These are phyloP conservation scores for Luehdorfia chinensis DNA, from an alignment of 1,140 invertebrate genomes.

Conservation along the genomic window DNA sequence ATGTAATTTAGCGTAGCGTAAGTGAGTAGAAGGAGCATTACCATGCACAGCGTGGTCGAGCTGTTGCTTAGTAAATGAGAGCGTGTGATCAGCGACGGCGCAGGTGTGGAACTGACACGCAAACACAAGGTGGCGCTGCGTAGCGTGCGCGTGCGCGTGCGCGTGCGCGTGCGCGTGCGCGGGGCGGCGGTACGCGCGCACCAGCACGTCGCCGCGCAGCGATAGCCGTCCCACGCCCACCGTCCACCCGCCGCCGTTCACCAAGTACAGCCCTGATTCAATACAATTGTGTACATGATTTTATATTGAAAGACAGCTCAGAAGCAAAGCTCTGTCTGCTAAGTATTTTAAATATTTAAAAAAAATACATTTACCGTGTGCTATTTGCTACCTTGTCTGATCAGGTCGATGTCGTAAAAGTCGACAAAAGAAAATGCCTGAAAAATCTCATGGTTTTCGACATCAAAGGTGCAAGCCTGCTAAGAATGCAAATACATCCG, in stretches of 20 bases:
- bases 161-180: constrained; percentile 45
- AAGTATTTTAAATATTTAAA: too few relatives aligned
- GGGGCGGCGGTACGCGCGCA: constrained; percentile 91
- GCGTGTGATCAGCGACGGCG: constrained; percentile 88
- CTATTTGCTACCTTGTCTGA: too few relatives aligned
- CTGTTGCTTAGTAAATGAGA: constrained; percentile 91
- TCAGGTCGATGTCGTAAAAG: too few relatives aligned
- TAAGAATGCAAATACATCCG: too few relatives aligned
- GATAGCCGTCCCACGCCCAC: constrained; percentile 87
- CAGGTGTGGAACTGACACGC: constrained; percentile 95
- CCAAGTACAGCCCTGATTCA: constrained; percentile 83
- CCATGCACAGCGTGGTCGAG: constrained; percentile 90
- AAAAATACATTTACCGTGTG: too few relatives aligned
- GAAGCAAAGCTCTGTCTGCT: too few relatives aligned
- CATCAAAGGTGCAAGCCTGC: too few relatives aligned
- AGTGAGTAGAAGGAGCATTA: constrained; percentile 54
- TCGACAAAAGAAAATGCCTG: too few relatives aligned
- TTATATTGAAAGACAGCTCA: too few relatives aligned
- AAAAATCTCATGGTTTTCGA: too few relatives aligned
- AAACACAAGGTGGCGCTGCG: constrained; percentile 79
- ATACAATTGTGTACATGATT: too few relatives aligned
- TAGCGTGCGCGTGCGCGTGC: constrained; percentile 52
- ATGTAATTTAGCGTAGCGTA: too few relatives aligned
- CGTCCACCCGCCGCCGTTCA: constrained; percentile 81
- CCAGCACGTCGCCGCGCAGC: constrained; percentile 91